phyloP scores from a whole-genome alignment of 2,888 invertebrate genomes.

The Disparrhopalites patrizii region DNA sequence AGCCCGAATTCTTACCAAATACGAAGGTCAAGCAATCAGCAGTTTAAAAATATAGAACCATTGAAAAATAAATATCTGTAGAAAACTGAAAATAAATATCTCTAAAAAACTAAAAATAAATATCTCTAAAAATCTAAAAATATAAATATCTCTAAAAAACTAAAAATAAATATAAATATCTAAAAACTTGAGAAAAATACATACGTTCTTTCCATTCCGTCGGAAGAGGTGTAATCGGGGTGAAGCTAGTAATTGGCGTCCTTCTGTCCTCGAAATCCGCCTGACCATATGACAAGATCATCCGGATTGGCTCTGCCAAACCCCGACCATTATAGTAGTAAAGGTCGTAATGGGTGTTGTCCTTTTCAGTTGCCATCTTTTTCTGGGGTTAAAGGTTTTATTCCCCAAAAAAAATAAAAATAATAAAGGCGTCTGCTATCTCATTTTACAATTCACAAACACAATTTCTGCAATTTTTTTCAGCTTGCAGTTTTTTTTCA shows the following conservation, averaged over 20 bases:
- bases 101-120: not conserved
- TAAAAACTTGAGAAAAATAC: not conserved
- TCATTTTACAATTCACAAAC: no score
- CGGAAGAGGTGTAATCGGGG: not conserved
- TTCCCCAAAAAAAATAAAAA: no score
- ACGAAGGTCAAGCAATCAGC: not conserved
- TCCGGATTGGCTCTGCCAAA: conserved; percentile 19
- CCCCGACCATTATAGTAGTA: conserved; percentile 16
- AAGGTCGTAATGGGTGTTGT: conserved; percentile 7
- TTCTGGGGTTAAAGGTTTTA: no score
- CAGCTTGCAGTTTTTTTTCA: no score
- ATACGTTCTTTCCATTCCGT: conserved; percentile 1
- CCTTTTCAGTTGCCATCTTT: no score
- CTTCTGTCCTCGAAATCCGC: conserved; percentile 20
- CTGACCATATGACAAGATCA: conserved; percentile 9
- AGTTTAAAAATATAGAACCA: not conserved
- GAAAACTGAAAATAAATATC: not conserved
- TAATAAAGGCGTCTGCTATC: no score
- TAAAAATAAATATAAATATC: not conserved
- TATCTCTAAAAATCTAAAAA: not conserved
- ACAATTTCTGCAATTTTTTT: no score
- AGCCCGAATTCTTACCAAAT: not conserved
- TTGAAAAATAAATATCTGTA: not conserved
- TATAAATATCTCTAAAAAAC: not conserved
- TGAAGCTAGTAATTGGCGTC: not conserved